Conservation (phyloP, 2,888 invertebrate genomes). For the Zonitis immaculata region DNA sequence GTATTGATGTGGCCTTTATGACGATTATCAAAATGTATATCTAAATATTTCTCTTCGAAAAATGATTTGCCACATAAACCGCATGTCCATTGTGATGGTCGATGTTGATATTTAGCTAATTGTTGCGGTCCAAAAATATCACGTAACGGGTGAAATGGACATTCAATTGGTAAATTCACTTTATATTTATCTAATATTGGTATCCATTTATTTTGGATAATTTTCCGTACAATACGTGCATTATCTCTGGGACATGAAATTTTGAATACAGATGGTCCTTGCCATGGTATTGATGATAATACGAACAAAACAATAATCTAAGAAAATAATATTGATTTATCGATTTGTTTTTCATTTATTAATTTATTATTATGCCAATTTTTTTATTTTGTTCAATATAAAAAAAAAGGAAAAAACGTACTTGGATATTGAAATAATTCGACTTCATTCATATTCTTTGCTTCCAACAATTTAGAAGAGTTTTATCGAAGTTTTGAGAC, state of each 20-base stretch:
- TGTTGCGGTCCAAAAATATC: constrained; percentile 87
- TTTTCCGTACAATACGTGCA: constrained; percentile 80
- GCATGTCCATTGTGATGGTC: constrained; percentile 87
- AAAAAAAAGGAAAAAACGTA: constrained; percentile 50
- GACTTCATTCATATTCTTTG: constrained; percentile 82
- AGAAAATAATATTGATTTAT: constrained; percentile 31
- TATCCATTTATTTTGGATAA: constrained; percentile 87
- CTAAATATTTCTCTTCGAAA: constrained; percentile 81
- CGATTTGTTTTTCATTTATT: too few species aligned
- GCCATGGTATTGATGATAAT: constrained; percentile 82
- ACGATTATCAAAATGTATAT: constrained; percentile 84
- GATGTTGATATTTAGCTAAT: constrained; percentile 76
- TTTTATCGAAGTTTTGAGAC: constrained; percentile 5
- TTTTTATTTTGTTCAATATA: background rate
- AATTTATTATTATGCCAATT: background rate
- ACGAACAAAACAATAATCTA: constrained; percentile 78
- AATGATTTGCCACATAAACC: constrained; percentile 88
- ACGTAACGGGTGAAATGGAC: constrained; percentile 82
- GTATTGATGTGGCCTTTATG: constrained; percentile 80
- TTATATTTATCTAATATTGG: constrained; percentile 86
- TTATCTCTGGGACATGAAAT: constrained; percentile 84
- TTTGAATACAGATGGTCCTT: constrained; percentile 80
- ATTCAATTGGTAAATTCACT: constrained; percentile 80
- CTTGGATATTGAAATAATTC: constrained; percentile 80
- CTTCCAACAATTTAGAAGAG: constrained; percentile 15